Evolutionary conservation across 2,113 vertebrate species (phyloP), one percentile per base, ranked within the genome.

Genomic region (Protobothrops flavoviridis): DNA sequence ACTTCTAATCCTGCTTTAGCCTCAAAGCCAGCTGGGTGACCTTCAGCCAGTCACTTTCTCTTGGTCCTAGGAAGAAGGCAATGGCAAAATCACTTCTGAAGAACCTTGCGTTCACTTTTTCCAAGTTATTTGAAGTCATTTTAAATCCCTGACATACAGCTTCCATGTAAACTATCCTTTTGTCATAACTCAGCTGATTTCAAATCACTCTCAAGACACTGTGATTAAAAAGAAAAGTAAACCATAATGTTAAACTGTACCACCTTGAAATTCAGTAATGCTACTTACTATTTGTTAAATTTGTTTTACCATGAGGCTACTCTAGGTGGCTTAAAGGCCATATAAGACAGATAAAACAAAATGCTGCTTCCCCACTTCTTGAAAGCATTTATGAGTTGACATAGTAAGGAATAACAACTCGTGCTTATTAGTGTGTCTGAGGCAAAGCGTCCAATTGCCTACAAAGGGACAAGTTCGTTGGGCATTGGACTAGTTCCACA

Each of bases 391-490:
- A 21, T 6, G 59, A 48, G n/a, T 24, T 59, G 26, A 52, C 4
- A n/a, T 26, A 56, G n/a, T 13, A 52, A 55, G 12, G 61, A 92
- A 53, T 45, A 52, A 89, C 57, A 91, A 50, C 43, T 13, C 43
- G 59, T 53, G 43, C 85, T 90, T 50, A 50, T 90, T 45, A 50
- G 29, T 21, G 23, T 74, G 45, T 52, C 56, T 43, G 26, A 90
- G 74, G 23, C 56, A 86, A 88, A 53, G 29, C 11, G 21, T 61
- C 26, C 43, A 8, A 29, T 5, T 90, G 23, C 33, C 43, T 43
- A n/a, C 43, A 13, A 64, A 90, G 90, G 52, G 81, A 93, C 57
- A 90, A 93, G 43, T 43, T 29, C 33, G 59, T 26, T 93, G 94
- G 92, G 74, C 6, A 0, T 1, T 23, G 33, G 20, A 92, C 1